phyloP scores from a whole-genome alignment of 2,797 vertebrate genomes.

The Lithobates sylvaticus region DNA sequence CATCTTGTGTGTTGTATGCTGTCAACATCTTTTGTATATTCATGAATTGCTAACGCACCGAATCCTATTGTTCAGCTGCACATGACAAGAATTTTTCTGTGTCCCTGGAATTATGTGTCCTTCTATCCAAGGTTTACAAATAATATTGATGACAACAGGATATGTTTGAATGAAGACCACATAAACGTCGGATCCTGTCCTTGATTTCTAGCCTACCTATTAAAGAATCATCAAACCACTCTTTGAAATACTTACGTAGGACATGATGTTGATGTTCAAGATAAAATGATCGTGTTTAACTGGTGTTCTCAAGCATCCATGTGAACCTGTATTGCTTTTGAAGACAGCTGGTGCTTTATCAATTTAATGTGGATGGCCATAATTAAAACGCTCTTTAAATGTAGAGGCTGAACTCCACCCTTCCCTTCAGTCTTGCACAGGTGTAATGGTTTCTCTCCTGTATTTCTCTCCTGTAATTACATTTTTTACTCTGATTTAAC shows the following conservation, averaged over 20 bases:
- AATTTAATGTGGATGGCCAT: too few species aligned
- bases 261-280: background rate
- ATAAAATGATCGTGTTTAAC: too few species aligned
- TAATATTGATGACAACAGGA: slow-evolving; percentile 28
- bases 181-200: slow-evolving; percentile 17
- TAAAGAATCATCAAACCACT: background rate
- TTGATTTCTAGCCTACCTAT: slow-evolving; percentile 1
- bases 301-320: too few species aligned
- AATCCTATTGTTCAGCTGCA: slow-evolving; percentile 4
- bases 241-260: slow-evolving; percentile 20
- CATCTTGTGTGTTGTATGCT: background rate
- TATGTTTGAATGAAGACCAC: background rate
- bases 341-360: too few species aligned
- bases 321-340: too few species aligned
- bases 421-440: too few species aligned
- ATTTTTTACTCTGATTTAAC: too few species aligned
- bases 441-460: too few species aligned
- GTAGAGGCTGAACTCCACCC: too few species aligned
- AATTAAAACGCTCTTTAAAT: too few species aligned
- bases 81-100: background rate
- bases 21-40: slow-evolving; percentile 14
- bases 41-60: slow-evolving; percentile 3
- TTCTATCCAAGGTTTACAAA: slow-evolving; percentile 19
- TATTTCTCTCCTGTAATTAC: too few species aligned
- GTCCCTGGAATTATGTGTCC: slow-evolving; percentile 40